Percentiles rank a stretch among this genome's conserved stretches.
Evolutionary conservation across 2,888 invertebrate genomes (phyloP).

Genomic region (Apamea monoglypha): DNA sequence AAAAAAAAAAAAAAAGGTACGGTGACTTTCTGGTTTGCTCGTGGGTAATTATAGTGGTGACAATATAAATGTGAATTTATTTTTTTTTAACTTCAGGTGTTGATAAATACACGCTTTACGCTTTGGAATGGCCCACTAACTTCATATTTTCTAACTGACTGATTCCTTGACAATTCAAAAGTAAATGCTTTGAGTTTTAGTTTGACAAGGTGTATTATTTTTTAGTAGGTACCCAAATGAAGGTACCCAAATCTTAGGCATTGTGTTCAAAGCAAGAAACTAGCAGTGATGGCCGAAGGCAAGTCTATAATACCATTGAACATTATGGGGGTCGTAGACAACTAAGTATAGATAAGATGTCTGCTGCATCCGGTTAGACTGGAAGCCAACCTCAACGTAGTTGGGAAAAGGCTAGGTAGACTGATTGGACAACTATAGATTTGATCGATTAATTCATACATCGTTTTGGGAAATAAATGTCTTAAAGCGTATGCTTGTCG

Average conservation of each 20-base stretch:
- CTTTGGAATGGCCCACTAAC: not conserved
- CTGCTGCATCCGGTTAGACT: not conserved
- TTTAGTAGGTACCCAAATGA: not conserved
- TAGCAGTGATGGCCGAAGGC: not conserved
- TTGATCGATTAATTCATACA: not conserved
- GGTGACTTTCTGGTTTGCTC: slow-evolving; percentile 37
- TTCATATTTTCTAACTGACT: not conserved
- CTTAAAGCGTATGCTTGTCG: not conserved
- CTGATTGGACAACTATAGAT: not conserved
- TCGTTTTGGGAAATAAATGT: not conserved
- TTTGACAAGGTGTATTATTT: not conserved
- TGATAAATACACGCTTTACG: not conserved
- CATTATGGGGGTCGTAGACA: not conserved
- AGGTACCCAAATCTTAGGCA: not conserved
- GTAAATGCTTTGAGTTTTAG: too few species aligned
- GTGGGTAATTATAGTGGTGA: slow-evolving; percentile 34
- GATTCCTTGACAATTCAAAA: not conserved
- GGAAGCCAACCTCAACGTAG: not conserved
- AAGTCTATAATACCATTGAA: not conserved
- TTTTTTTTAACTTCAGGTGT: not conserved
- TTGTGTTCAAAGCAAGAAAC: not conserved
- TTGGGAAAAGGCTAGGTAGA: not conserved
- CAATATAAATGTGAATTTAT: not conserved
- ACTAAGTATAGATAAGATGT: not conserved
- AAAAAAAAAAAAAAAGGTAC: too few species aligned